Conservation (phyloP, 2,113 vertebrate genomes). For the Regulus satrapa region DNA sequence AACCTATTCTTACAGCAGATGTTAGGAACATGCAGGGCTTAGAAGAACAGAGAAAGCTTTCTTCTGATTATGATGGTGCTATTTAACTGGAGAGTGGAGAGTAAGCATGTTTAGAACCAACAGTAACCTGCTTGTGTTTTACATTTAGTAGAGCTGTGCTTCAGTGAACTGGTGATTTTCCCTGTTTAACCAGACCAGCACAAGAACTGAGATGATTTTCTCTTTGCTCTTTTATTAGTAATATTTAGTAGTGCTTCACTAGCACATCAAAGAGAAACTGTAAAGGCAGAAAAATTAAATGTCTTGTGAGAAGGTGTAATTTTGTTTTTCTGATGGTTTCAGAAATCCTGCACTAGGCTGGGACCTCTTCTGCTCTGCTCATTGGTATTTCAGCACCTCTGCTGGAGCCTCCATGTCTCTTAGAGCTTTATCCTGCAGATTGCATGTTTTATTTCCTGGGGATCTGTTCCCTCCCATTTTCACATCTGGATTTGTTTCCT, state of each 20-base stretch:
- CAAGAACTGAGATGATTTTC: background rate
- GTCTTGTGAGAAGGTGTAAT: background rate
- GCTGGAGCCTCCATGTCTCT: background rate
- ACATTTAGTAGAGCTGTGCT: background rate
- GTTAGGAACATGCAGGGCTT: background rate
- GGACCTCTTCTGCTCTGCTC: background rate
- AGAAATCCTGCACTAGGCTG: background rate
- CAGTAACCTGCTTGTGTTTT: background rate
- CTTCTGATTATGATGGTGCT: background rate
- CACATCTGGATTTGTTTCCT: background rate
- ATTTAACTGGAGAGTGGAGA: background rate
- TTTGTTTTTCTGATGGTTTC: background rate
- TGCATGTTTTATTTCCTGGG: background rate
- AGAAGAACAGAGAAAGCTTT: background rate
- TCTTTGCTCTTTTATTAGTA: background rate
- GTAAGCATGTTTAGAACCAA: background rate
- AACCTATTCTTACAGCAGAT: background rate
- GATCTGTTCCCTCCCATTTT: background rate
- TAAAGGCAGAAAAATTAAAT: background rate
- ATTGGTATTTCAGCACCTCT: background rate
- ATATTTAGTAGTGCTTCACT: background rate
- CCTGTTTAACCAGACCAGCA: background rate
- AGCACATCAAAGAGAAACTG: background rate
- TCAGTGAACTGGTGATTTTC: background rate
- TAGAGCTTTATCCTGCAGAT: background rate